Evolutionary conservation across 2,113 vertebrate species (phyloP), one percentile per base, ranked within the genome.

Genomic region (Tragelaphus buxtoni): DNA sequence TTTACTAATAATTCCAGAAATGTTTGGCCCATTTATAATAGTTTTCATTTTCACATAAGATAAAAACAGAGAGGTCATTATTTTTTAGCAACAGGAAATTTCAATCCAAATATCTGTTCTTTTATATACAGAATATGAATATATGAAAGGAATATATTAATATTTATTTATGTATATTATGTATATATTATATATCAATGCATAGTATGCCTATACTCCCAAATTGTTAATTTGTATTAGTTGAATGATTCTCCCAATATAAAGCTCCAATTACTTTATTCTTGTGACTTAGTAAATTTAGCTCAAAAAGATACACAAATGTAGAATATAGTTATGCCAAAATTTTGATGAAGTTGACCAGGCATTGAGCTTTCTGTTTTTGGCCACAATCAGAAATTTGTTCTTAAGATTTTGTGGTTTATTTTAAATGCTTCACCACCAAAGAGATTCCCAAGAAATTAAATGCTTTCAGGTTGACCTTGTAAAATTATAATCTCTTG

Each of bases 391-490:
- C 13, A 87, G 65, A 97, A 85, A 60, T 65, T 53, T 90, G 13
- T 91, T 86, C 60, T 86, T 90, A 80, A 96, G 51, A 83, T 90
- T 95, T 39, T 63, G 12, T 94, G 28, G 32, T 91, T 94, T 81
- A 56, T 88, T 95, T 94, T 88, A 88, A 94, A 45, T 42, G 32
- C 3, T 82, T 88, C 4, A 39, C 13, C 47, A 30, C 47, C 9
- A 80, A 83, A 96, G 60, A 28, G 5, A 93, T 58, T 81, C 32
- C 32, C 7, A 91, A 49, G 26, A 93, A 94, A 47, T 90, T 92
- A 74, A 89, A 45, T 58, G 30, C 16, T 93, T 91, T 77, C 20
- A 51, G 22, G 35, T 89, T 55, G 45, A 69, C 16, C 45, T 11
- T 32, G 7, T 81, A 28, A 90, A 94, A 76, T 3, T n/a, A 45